A percentile compares a stretch with the other conserved stretches of the same genome.
These are phyloP conservation scores for Neoscelio sp. DNA, from an alignment of 2,888 invertebrate species.

Conservation along the genomic window DNA sequence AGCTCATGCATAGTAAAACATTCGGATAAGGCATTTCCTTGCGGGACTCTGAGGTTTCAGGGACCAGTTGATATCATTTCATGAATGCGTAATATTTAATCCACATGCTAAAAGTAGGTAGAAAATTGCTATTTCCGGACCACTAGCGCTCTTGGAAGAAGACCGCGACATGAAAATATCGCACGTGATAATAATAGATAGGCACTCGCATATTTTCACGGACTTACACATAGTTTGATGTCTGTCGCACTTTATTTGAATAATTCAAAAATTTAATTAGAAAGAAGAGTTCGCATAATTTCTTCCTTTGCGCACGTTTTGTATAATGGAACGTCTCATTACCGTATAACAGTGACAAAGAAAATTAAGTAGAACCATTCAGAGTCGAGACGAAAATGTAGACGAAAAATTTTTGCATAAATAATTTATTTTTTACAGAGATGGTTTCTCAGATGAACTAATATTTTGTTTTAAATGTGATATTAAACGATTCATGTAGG, in stretches of 20 bases:
- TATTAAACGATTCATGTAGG: too few species aligned
- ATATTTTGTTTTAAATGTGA: constrained; percentile 10
- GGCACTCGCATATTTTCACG: constrained; percentile 1
- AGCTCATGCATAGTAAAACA: constrained; percentile 68
- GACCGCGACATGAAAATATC: constrained; percentile 37
- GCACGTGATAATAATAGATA: constrained; percentile 39
- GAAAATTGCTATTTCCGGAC: constrained; percentile 47
- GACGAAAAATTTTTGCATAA: constrained; percentile 1
- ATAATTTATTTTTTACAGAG: background rate
- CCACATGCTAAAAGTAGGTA: constrained; percentile 58
- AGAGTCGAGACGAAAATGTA: too few species aligned
- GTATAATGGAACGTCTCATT: constrained; percentile 16
- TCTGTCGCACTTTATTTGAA: constrained; percentile 28
- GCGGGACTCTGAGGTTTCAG: constrained; percentile 64
- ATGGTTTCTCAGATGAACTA: background rate
- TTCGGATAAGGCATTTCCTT: constrained; percentile 63
- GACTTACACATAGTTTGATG: constrained; percentile 25
- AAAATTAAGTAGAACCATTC: constrained; percentile 10
- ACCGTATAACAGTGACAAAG: background rate
- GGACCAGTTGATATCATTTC: constrained; percentile 66
- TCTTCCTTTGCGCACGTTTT: background rate
- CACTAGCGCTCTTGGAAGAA: constrained; percentile 6
- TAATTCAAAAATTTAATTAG: constrained; percentile 43
- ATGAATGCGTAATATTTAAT: constrained; percentile 70
- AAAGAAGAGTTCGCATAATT: constrained; percentile 31